Evolutionary conservation across 2,797 vertebrate species (phyloP).

Genomic region (Gallinago nigripennis): DNA sequence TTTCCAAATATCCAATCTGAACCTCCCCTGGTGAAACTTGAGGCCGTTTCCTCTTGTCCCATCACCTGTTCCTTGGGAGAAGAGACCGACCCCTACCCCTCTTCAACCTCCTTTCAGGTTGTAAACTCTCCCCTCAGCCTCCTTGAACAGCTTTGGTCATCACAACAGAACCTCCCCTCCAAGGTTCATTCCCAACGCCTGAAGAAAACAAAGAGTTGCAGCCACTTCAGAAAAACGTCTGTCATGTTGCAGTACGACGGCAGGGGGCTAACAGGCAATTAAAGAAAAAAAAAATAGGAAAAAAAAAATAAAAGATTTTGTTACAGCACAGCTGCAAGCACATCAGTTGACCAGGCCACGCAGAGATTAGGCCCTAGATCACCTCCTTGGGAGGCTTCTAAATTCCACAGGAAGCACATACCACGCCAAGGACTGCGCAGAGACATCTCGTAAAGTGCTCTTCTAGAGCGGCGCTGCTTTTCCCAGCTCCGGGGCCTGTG

Average conservation of each 20-base stretch:
- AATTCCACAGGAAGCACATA: slow-evolving; percentile 53
- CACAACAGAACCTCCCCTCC: background rate
- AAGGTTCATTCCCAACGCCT: background rate
- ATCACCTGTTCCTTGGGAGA: no score
- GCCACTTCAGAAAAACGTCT: background rate
- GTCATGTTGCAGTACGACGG: background rate
- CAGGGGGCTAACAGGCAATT: slow-evolving; percentile 56
- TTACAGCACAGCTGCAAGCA: slow-evolving; percentile 60
- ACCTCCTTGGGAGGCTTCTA: slow-evolving; percentile 42
- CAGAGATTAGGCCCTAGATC: slow-evolving; percentile 31
- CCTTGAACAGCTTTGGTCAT: background rate
- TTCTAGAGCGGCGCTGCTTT: background rate
- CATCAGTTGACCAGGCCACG: slow-evolving; percentile 38
- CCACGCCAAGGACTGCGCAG: background rate
- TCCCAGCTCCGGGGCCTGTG: background rate
- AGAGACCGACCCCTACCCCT: no score
- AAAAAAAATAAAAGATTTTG: background rate
- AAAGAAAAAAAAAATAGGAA: background rate
- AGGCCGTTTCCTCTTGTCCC: no score
- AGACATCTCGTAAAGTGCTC: background rate
- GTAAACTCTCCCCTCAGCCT: no score
- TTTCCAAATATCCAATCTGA: no score
- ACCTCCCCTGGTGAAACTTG: no score
- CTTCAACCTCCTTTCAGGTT: no score
- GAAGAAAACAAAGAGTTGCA: background rate